A percentile compares a stretch with the other conserved stretches of the same genome.
phyloP scores from a whole-genome alignment of 1,140 invertebrate species.

The Yoshiicerus persimilis region DNA sequence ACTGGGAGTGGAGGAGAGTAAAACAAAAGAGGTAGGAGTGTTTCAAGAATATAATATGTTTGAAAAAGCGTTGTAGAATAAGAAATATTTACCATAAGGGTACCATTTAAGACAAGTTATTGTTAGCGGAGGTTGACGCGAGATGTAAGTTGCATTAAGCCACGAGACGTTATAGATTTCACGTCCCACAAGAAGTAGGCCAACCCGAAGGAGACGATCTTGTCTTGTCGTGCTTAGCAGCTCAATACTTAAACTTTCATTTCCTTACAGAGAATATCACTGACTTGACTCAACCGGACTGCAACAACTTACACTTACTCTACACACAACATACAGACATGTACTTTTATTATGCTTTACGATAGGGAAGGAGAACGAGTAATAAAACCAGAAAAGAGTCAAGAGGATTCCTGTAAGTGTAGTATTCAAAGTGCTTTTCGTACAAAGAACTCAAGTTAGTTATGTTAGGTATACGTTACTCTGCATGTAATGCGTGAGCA shows the following conservation, averaged over 20 bases:
- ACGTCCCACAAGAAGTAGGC: neutral
- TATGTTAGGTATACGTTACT: neutral
- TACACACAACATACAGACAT: too few species aligned
- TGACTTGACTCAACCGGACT: neutral
- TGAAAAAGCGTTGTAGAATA: neutral
- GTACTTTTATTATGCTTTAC: neutral
- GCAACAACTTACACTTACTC: neutral
- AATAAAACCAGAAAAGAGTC: neutral
- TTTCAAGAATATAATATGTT: neutral
- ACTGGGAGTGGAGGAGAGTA: neutral
- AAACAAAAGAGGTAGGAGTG: neutral
- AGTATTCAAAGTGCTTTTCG: neutral
- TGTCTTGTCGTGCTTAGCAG: neutral
- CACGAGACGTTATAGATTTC: neutral
- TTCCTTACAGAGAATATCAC: neutral
- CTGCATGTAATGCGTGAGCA: neutral
- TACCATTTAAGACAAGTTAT: neutral
- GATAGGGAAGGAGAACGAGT: neutral
- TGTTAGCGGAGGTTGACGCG: neutral
- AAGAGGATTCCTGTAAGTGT: neutral
- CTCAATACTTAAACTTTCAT: neutral
- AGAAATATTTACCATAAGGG: constrained; percentile 1
- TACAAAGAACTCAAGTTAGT: neutral
- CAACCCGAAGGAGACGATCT: neutral
- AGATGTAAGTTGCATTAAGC: neutral